These are phyloP conservation scores for Hypocryptadius cinnamomeus DNA, from an alignment of 2,113 vertebrate genomes.

Conservation along the genomic window DNA sequence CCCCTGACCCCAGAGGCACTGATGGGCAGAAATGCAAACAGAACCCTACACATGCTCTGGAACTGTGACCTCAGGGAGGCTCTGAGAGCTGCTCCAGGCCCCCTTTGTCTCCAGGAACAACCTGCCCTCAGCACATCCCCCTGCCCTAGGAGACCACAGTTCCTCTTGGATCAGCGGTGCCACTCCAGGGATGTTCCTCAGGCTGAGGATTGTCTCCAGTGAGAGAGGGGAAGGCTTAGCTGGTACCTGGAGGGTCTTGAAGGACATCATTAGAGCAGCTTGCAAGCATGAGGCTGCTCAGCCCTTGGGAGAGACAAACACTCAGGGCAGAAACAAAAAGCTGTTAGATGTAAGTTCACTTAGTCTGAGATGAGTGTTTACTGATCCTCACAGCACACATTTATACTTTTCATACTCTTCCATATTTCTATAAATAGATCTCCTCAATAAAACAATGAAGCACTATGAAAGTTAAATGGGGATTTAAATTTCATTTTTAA, in stretches of 20 bases:
- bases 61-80: not conserved
- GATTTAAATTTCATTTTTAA: not conserved
- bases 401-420: not conserved
- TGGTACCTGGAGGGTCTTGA: not conserved
- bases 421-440: not conserved
- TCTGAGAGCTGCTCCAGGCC: not conserved
- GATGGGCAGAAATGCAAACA: not conserved
- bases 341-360: not conserved
- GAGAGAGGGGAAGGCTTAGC: not conserved
- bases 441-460: not conserved
- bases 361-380: not conserved
- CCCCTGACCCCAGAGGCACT: not conserved
- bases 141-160: not conserved
- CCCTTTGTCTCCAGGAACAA: not conserved
- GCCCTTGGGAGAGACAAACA: not conserved
- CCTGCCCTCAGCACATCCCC: not conserved
- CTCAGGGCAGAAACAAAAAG: not conserved
- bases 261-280: not conserved
- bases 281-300: not conserved
- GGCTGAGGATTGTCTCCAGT: not conserved
- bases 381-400: not conserved
- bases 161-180: not conserved
- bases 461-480: not conserved
- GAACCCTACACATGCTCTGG: not conserved
- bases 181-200: not conserved